These are phyloP conservation scores for Vanessa cardui DNA, from an alignment of 2,888 invertebrate genomes.

Conservation along the genomic window DNA sequence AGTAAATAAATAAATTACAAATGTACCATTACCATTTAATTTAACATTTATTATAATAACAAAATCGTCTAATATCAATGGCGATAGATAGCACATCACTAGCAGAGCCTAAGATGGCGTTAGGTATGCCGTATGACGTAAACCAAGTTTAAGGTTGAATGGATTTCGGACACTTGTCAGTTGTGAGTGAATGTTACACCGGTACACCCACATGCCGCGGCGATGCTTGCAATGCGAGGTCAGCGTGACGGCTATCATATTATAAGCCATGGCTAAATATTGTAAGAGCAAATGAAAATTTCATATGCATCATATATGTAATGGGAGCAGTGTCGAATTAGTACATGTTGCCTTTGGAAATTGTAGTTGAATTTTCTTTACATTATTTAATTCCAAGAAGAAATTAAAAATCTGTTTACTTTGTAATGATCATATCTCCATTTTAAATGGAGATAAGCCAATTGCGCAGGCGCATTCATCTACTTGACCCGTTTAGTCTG, in stretches of 20 bases:
- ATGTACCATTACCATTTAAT: too few species aligned
- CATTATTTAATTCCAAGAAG: too few species aligned
- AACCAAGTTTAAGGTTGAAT: conserved; percentile 72
- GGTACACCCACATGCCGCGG: conserved; percentile 45
- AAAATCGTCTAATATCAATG: background rate
- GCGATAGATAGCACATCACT: conserved; percentile 36
- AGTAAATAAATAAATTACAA: too few species aligned
- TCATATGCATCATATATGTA: background rate
- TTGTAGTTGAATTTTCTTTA: too few species aligned
- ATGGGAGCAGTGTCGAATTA: background rate
- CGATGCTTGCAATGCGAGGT: conserved; percentile 22
- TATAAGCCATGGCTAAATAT: background rate
- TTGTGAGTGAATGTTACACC: conserved; percentile 27
- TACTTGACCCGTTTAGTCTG: too few species aligned
- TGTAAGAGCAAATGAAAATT: background rate
- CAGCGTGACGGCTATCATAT: background rate
- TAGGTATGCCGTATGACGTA: conserved; percentile 56
- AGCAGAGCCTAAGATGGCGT: conserved; percentile 45
- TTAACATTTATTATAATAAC: background rate
- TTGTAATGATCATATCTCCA: too few species aligned
- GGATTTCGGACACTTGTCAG: conserved; percentile 47
- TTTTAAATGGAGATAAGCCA: too few species aligned
- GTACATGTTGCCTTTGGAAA: too few species aligned
- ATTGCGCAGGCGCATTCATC: too few species aligned
- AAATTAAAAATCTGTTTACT: too few species aligned